These are phyloP conservation scores for Sebastes nivosus DNA, from an alignment of 2,797 vertebrate species.

Conservation along the genomic window DNA sequence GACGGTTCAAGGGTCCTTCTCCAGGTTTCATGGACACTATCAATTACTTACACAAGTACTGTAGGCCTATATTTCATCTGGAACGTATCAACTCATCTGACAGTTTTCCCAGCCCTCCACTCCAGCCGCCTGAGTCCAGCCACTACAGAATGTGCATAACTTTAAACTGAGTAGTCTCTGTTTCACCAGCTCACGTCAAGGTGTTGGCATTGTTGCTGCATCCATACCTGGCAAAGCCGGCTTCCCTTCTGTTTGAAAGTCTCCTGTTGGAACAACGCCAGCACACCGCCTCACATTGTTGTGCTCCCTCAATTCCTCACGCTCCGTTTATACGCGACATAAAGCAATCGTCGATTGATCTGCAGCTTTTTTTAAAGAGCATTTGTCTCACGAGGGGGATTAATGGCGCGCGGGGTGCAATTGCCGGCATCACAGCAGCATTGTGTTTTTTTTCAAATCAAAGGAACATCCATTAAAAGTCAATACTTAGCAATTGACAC, in stretches of 20 bases:
- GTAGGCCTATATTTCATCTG: constrained; percentile 3
- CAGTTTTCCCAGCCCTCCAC: not conserved
- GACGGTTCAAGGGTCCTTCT: not conserved
- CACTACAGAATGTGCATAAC: constrained; percentile 12
- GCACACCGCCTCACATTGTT: constrained; percentile 57
- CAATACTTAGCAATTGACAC: not conserved
- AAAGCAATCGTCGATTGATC: constrained; percentile 66
- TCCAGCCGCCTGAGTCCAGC: constrained; percentile 13
- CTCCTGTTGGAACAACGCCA: constrained; percentile 71
- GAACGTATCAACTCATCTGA: constrained; percentile 4
- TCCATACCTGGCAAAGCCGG: constrained; percentile 70
- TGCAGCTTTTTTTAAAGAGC: constrained; percentile 43
- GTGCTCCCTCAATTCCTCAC: constrained; percentile 64
- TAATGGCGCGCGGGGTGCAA: constrained; percentile 23
- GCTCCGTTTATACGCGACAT: constrained; percentile 53
- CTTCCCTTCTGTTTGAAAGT: constrained; percentile 77
- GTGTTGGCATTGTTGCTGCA: constrained; percentile 68
- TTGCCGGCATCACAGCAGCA: constrained; percentile 16
- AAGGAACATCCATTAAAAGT: not conserved
- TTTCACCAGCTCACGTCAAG: constrained; percentile 27
- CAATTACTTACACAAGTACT: not conserved
- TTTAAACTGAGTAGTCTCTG: constrained; percentile 25
- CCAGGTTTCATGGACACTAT: constrained; percentile 14
- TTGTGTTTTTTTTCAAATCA: constrained; percentile 28
- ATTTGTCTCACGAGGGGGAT: constrained; percentile 34